Evolutionary conservation across 1,140 invertebrate genomes (phyloP), one percentile per base, ranked within the genome.

Genomic region (Limonius californicus): DNA sequence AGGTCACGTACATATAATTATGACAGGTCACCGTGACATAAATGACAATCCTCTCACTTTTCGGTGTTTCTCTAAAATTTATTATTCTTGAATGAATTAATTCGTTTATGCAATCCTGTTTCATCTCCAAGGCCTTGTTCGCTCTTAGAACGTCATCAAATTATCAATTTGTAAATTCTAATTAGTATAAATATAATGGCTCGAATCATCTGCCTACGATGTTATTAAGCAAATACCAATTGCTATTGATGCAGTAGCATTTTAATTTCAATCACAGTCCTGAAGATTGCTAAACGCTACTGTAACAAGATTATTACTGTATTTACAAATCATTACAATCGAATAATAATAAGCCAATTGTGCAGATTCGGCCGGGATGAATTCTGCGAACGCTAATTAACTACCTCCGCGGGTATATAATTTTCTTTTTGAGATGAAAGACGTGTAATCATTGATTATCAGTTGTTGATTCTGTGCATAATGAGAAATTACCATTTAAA

Each of bases 241-340:
- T 39, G 11, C 35, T 39, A 12, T 9, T 39, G n/a, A 39, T 39
- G 35, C 11, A 14, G 35, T 12, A 14, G 8, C n/a, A 39, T 39
- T 39, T 39, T 12, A 39, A 39, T 39, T 2, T 9, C n/a, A 39
- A 39, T 39, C 35, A 39, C 35, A 12, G 11, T 14, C 7, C 35
- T 12, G 3, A 12, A 1, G 8, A 14, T n/a, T 2, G 8, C 11
- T 39, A n/a, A 39, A 39, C n/a, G 35, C 8, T 39, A 39, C 35
- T 12, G 8, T 14, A 39, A 39, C 35, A 39, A 39, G 7, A 50
- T 19, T 21, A 50, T 50, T 50, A 50, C 16, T 18, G 20, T 50
- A 50, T 50, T 50, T 50, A 50, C 20, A 21, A 19, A 50, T 50
- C 45, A 50, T 50, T 50, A 50, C 19, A 50, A 50, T 50, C n/a